Percentiles rank a stretch among this genome's conserved stretches.
Evolutionary conservation across 2,797 vertebrate genomes (phyloP).

Genomic region (Pseudotriccus pelzelni): DNA sequence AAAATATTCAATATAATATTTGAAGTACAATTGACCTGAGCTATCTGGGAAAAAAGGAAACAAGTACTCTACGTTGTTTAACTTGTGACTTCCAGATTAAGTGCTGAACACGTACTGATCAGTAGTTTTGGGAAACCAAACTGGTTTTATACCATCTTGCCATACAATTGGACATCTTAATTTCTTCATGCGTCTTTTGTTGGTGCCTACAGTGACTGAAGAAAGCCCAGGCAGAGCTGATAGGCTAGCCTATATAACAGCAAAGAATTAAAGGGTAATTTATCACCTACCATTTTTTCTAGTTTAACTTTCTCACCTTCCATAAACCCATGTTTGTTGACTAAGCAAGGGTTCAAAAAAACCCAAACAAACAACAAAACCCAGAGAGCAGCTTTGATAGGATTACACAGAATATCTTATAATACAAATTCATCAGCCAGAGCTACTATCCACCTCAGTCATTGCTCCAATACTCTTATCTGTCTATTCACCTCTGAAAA

Average conservation of each 20-base stretch:
- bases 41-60: neutral
- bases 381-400: neutral
- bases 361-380: neutral
- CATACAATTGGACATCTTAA: neutral
- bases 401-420: neutral
- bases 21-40: neutral
- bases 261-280: neutral
- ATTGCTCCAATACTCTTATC: neutral
- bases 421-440: neutral
- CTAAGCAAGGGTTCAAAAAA: neutral
- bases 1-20: neutral
- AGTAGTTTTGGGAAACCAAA: neutral
- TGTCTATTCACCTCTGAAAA: neutral
- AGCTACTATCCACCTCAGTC: neutral
- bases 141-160: neutral
- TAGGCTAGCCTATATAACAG: neutral
- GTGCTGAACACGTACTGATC: neutral
- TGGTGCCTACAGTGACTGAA: neutral
- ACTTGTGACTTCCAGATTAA: neutral
- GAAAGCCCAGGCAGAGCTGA: neutral
- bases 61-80: neutral
- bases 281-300: neutral
- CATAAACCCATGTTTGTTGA: neutral
- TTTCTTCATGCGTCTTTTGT: neutral
- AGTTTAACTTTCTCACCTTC: neutral